Evolutionary conservation across 2,797 vertebrate species (phyloP), one percentile per base, ranked within the genome.

Genomic region (Octomys mimax): DNA sequence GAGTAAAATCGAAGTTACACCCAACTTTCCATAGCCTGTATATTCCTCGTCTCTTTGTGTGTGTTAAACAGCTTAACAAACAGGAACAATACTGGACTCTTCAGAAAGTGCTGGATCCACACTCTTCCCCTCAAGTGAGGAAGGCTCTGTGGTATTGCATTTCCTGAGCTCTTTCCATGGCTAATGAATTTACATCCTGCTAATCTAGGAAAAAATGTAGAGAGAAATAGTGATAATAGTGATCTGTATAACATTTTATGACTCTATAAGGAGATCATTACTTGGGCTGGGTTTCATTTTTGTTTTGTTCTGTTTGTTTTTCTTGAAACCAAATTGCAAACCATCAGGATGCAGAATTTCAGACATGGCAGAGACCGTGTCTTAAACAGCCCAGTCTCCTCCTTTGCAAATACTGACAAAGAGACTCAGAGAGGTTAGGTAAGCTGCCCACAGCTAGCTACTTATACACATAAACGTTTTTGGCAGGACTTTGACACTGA

Each of bases 1-100:
- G 68, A 91, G 71, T 91, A 91, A 96, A 95, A 94, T 64, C 57
- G 61, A 94, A 85, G 71, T 71, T 89, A 84, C 59, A 84, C 54
- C 54, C 64, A 52, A 14, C 24, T 87, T 80, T 46, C 81, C 26
- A 85, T 16, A 73, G 36, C 46, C 66, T 26, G 8, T 11, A 31
- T 52, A 75, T 52, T 89, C 57, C 49, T 85, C 59, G 54, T 71
- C 5, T 80, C 39, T 87, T 57, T 49, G 77, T 78, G 12, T 92
- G 62, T 87, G 46, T 86, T 79, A 93, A 96, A 86, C n/a, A 84
- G 68, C 70, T 91, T 62, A 71, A 52, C 2, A 0, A n/a, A 87
- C 7, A 86, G 85, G 73, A 5, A 39, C 46, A 79, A 62, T 36
- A 71, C 62, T 62, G 39, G 80, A 89, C 83, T 91, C 85, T 92